These are phyloP conservation scores for Euborellia annulipes DNA, from an alignment of 1,140 invertebrate species.

Conservation along the genomic window DNA sequence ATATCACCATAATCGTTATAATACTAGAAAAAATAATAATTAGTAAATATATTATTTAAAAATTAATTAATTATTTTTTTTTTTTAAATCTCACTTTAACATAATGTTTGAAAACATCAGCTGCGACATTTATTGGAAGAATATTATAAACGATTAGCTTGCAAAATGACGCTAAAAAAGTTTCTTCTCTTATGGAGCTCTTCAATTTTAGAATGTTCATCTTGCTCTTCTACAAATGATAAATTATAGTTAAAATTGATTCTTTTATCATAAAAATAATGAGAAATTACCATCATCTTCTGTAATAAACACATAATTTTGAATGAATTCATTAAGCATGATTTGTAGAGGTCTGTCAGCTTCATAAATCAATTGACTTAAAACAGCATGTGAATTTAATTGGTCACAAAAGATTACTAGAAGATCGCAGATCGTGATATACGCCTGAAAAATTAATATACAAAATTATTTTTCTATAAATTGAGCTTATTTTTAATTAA, in stretches of 20 bases:
- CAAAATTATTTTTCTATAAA: too few relatives aligned
- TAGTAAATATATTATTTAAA: too few relatives aligned
- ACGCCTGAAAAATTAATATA: too few relatives aligned
- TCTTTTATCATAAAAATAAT: conserved; percentile 12
- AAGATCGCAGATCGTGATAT: conserved; percentile 86
- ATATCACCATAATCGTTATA: conserved; percentile 99
- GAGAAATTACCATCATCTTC: conserved; percentile 53
- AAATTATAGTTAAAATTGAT: too few relatives aligned
- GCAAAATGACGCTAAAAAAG: conserved; percentile 89
- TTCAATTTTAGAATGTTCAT: conserved; percentile 89
- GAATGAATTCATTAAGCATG: conserved; percentile 80
- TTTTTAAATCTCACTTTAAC: conserved; percentile 82
- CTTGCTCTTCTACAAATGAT: conserved; percentile 45
- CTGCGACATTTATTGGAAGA: conserved; percentile 76
- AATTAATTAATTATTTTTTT: too few relatives aligned
- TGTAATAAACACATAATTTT: conserved; percentile 83
- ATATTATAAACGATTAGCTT: conserved; percentile 97
- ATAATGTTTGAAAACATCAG: conserved; percentile 94
- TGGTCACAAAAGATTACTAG: conserved; percentile 90
- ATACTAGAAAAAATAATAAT: too few relatives aligned
- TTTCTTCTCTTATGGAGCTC: conserved; percentile 90
- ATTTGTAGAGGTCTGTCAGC: conserved; percentile 63
- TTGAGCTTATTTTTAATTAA: too few relatives aligned
- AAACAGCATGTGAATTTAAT: conserved; percentile 37
- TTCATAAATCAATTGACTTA: conserved; percentile 62